These are phyloP conservation scores for Emys orbicularis DNA, from an alignment of 2,797 vertebrate genomes.

Conservation along the genomic window DNA sequence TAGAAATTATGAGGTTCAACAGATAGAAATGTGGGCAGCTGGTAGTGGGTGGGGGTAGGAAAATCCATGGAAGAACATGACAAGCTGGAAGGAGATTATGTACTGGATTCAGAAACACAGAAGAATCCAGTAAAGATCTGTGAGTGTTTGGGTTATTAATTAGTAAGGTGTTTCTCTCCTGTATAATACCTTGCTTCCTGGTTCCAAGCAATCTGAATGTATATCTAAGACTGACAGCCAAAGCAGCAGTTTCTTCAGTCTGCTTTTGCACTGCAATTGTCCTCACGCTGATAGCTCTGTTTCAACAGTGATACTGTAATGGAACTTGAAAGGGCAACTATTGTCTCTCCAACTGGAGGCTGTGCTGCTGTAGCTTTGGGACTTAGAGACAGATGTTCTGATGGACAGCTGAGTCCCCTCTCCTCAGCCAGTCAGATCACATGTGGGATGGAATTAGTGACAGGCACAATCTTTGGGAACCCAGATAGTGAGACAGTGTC, in stretches of 20 bases:
- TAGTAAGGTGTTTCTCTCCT: neutral
- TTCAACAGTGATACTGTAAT: neutral
- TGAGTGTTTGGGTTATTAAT: neutral
- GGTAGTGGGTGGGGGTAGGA: neutral
- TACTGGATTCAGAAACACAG: neutral
- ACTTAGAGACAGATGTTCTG: neutral
- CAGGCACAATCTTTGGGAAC: neutral
- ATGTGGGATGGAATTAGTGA: neutral
- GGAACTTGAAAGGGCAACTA: too few species aligned
- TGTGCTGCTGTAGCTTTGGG: neutral
- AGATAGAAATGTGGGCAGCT: neutral
- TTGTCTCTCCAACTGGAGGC: neutral
- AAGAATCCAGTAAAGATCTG: neutral
- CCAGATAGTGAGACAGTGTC: neutral
- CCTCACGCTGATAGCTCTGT: neutral
- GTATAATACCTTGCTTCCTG: neutral
- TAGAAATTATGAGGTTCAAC: neutral
- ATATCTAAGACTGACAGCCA: rapidly evolving
- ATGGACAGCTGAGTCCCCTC: neutral
- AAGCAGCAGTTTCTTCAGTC: rapidly evolving
- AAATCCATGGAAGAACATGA: neutral
- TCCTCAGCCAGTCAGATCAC: neutral
- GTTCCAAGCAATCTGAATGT: too few species aligned
- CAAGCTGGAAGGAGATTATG: neutral
- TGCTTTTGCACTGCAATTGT: neutral